Percentiles rank a stretch among this genome's conserved stretches.
These are phyloP conservation scores for Phengaris alcon DNA, from an alignment of 2,888 invertebrate genomes.

Conservation along the genomic window DNA sequence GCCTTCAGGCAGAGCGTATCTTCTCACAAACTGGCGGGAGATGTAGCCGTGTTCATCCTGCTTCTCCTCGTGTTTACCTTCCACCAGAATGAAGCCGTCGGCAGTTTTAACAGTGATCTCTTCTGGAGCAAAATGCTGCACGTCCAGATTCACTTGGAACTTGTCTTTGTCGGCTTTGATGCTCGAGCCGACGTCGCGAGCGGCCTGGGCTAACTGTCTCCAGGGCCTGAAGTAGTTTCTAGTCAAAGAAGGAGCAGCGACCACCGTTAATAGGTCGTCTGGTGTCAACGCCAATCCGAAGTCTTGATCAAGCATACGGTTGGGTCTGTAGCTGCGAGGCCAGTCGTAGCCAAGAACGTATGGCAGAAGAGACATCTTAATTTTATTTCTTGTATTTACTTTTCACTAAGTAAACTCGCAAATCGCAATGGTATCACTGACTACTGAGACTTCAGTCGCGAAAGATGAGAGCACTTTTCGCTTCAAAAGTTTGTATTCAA, in stretches of 20 bases:
- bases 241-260: slow-evolving; percentile 47
- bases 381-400: neutral
- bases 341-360: slow-evolving; percentile 48
- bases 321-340: slow-evolving; percentile 44
- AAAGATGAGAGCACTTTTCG: slow-evolving; percentile 31
- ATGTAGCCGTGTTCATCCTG: too few relatives aligned
- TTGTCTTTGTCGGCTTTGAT: slow-evolving; percentile 78
- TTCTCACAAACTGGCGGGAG: too few relatives aligned
- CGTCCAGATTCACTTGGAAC: slow-evolving; percentile 84
- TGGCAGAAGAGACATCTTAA: slow-evolving; percentile 53
- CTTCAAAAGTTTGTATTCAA: slow-evolving; percentile 44
- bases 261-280: slow-evolving; percentile 55
- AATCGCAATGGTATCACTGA: neutral
- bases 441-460: neutral
- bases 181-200: slow-evolving; percentile 68
- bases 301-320: slow-evolving; percentile 59
- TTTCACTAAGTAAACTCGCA: neutral
- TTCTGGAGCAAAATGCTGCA: slow-evolving; percentile 85
- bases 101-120: too few relatives aligned
- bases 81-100: too few relatives aligned
- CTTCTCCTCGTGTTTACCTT: too few relatives aligned
- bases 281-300: slow-evolving; percentile 63
- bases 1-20: too few relatives aligned
- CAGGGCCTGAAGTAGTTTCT: slow-evolving; percentile 57
- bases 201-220: slow-evolving; percentile 60